phyloP scores from a whole-genome alignment of 2,888 invertebrate species.

The Blomia tropicalis region DNA sequence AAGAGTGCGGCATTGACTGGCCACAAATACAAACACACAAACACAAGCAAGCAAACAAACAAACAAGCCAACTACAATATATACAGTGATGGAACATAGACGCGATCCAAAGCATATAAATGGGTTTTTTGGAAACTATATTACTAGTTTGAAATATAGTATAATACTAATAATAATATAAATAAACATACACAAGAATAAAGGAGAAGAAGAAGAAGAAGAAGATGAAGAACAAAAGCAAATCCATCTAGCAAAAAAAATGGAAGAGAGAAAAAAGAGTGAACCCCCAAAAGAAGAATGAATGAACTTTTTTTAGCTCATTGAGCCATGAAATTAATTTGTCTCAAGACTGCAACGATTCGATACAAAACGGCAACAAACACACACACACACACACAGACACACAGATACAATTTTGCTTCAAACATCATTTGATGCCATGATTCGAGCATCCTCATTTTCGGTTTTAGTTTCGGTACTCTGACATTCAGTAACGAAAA shows the following conservation, averaged over 20 bases:
- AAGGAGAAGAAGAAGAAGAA: neutral
- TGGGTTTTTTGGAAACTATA: too few relatives aligned
- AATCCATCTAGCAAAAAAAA: too few relatives aligned
- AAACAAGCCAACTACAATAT: too few relatives aligned
- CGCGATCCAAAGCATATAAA: too few relatives aligned
- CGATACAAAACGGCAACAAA: neutral
- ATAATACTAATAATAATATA: too few relatives aligned
- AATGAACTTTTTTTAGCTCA: constrained; percentile 4
- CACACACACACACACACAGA: too few relatives aligned
- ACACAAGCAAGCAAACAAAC: too few relatives aligned
- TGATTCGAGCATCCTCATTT: neutral
- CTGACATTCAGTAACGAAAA: neutral
- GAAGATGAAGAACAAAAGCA: neutral
- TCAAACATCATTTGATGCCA: constrained; percentile 1
- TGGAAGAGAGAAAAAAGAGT: neutral
- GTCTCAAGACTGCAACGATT: neutral
- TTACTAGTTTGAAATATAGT: too few relatives aligned
- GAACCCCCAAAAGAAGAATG: neutral
- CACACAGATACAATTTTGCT: neutral
- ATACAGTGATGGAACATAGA: too few relatives aligned
- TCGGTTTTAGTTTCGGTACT: neutral
- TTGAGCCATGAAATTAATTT: constrained; percentile 15
- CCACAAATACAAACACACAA: too few relatives aligned
- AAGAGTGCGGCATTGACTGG: too few relatives aligned
- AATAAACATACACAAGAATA: constrained; percentile 1